Base-by-base conservation (phyloP, 2,797 vertebrate genomes). In the Hafferia zeledoni region DNA sequence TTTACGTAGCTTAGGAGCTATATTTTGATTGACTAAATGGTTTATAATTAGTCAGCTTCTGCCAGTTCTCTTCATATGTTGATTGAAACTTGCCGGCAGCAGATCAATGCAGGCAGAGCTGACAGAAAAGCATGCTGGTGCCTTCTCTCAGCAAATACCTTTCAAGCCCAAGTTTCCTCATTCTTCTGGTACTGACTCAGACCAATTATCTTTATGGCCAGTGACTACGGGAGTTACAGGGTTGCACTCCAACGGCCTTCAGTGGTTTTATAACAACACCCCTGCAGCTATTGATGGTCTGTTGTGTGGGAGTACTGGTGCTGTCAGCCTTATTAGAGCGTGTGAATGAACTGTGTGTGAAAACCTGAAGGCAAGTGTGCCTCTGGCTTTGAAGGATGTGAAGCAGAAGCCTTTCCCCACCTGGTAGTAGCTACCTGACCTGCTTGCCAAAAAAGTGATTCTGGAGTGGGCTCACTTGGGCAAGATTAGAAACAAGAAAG, bases 11-110 rank as follows among this genome's bases (percentile, higher is more conserved):
- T 63, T 63, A 90, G 87, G 63, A 95, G 70, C 87, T 94, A 8
- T 79, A 79, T 96, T 97, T 90, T 95, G 86, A 69, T 89, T 83
- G 93, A 92, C 90, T 95, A 56, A 90, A 93, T 4, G 30, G 82
- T 84, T 94, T 95, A 90, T 92, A 90, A 96, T 94, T 91, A 83
- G 89, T 53, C 86, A 83, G 56, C 70, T 94, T 77, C 83, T 92
- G 85, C 77, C 84, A 90, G 70, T 5, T 1, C 52, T 89, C 77
- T 69, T 93, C 63, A 3, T 67, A 16, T 46, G 56, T 72, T 84
- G 85, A 79, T 35, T 74, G 72, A 90, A 72, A 92, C 90, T 76
- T 90, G 89, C 79, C 76, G 81, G 72, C 70, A 90, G 91, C 85
- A 91, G 83, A 87, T 67, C 77, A 24, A 1, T 50, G 70, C n/a